Conservation (phyloP, 37 sponge, comb jelly and placozoan genomes). For the Cliona cf. orientalis region DNA sequence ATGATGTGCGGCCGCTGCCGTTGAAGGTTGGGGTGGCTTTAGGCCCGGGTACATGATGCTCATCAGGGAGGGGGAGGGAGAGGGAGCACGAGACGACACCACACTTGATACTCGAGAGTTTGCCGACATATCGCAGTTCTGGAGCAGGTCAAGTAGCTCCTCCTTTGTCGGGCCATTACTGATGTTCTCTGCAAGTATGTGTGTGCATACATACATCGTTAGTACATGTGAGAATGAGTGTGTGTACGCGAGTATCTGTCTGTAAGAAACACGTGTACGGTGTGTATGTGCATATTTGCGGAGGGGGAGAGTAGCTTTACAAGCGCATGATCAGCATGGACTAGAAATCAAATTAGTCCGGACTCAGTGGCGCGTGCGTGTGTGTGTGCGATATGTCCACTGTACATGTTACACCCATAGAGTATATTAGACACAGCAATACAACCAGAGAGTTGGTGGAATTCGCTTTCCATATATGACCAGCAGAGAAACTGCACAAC, state of each 20-base stretch:
- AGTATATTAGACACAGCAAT: too few relatives aligned
- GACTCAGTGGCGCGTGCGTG: too few relatives aligned
- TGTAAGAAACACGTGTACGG: background rate
- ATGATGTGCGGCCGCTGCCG: background rate
- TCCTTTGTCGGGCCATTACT: slow-evolving; percentile 77
- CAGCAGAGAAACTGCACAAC: too few relatives aligned
- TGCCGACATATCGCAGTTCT: slow-evolving; percentile 82
- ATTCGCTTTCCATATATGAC: too few relatives aligned
- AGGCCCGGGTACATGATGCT: slow-evolving; percentile 70
- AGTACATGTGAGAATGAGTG: background rate
- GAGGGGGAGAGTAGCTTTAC: too few relatives aligned
- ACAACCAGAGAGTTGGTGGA: too few relatives aligned
- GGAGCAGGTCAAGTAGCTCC: slow-evolving; percentile 84
- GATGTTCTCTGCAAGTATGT: background rate
- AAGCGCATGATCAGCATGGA: too few relatives aligned
- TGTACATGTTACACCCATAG: too few relatives aligned
- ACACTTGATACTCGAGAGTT: slow-evolving; percentile 78
- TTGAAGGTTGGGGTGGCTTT: slow-evolving; percentile 11
- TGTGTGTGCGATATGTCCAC: background rate
- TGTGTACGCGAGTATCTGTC: background rate
- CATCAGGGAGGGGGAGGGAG: slow-evolving; percentile 84
- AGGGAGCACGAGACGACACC: slow-evolving; percentile 84
- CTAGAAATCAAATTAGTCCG: too few relatives aligned
- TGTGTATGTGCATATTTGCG: background rate
- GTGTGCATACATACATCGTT: background rate